Conservation (phyloP, 1,140 invertebrate genomes). For the Phymorhynchus buccinoides region DNA sequence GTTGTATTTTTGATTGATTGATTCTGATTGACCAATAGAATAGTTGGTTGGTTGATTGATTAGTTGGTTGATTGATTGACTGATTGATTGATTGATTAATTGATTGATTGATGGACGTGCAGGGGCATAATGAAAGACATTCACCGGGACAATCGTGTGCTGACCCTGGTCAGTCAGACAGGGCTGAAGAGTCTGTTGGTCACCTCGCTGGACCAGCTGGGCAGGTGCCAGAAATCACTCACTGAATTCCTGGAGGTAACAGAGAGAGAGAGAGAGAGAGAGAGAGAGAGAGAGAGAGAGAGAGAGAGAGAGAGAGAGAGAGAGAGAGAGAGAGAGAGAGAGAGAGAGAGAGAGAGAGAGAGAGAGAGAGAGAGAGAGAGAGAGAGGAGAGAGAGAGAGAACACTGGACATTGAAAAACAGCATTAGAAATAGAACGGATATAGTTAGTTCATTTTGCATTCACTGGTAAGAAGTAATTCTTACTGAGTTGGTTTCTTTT, state of each 20-base stretch:
- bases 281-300: background rate
- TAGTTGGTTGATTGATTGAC: too few species aligned
- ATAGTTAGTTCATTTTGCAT: too few species aligned
- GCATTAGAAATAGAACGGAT: too few species aligned
- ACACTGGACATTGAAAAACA: too few species aligned
- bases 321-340: background rate
- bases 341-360: background rate
- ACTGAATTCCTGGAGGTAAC: slow-evolving; percentile 93
- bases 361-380: background rate
- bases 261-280: background rate
- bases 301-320: slow-evolving; percentile 43
- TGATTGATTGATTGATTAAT: background rate
- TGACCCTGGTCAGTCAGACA: slow-evolving; percentile 84
- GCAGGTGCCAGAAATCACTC: slow-evolving; percentile 93
- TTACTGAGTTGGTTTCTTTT: too few species aligned
- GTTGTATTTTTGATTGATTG: too few species aligned
- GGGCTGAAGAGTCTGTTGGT: slow-evolving; percentile 84
- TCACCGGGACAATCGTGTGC: slow-evolving; percentile 84
- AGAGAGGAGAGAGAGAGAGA: background rate
- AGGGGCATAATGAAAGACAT: slow-evolving; percentile 79
- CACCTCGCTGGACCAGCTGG: slow-evolving; percentile 88
- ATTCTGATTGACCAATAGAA: too few species aligned
- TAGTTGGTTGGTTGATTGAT: too few species aligned
- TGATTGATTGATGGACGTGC: background rate
- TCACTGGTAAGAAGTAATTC: too few species aligned